A percentile compares a stretch with the other conserved stretches of the same genome.
phyloP scores from a whole-genome alignment of 2,113 vertebrate genomes.

The Otolemur garnettii region DNA sequence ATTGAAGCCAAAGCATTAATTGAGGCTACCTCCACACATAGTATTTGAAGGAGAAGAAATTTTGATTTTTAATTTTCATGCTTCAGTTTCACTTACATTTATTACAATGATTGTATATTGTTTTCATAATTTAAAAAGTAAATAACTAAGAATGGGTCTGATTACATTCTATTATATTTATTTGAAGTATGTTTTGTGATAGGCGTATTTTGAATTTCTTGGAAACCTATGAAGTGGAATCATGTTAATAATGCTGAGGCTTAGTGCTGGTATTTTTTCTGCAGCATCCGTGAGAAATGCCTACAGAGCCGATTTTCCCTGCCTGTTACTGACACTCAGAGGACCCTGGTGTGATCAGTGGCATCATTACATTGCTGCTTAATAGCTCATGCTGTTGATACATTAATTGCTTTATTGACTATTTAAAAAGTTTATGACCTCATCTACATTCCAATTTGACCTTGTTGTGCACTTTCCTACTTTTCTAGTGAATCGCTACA shows the following conservation, averaged over 20 bases:
- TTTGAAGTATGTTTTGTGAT: background rate
- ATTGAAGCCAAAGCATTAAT: background rate
- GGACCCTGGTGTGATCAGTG: slow-evolving; percentile 71
- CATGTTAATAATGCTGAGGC: background rate
- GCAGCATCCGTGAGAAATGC: background rate
- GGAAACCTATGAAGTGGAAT: slow-evolving; percentile 27
- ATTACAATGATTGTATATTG: background rate
- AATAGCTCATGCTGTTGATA: slow-evolving; percentile 77
- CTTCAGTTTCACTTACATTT: background rate
- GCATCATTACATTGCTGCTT: slow-evolving; percentile 63
- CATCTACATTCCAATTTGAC: slow-evolving; percentile 77
- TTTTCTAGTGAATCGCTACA: slow-evolving; percentile 74
- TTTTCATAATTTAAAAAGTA: background rate
- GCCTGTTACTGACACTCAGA: slow-evolving; percentile 69
- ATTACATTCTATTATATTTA: slow-evolving; percentile 25
- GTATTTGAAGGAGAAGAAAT: background rate
- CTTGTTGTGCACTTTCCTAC: slow-evolving; percentile 82
- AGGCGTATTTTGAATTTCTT: background rate
- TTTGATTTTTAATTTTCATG: slow-evolving; percentile 22
- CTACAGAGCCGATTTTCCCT: slow-evolving; percentile 35
- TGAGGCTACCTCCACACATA: background rate
- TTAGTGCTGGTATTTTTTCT: background rate
- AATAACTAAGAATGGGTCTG: background rate
- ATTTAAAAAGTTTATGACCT: slow-evolving; percentile 83
- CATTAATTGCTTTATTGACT: slow-evolving; percentile 86